Conservation (phyloP, 2,113 vertebrate species). For the Mesitornis unicolor region DNA sequence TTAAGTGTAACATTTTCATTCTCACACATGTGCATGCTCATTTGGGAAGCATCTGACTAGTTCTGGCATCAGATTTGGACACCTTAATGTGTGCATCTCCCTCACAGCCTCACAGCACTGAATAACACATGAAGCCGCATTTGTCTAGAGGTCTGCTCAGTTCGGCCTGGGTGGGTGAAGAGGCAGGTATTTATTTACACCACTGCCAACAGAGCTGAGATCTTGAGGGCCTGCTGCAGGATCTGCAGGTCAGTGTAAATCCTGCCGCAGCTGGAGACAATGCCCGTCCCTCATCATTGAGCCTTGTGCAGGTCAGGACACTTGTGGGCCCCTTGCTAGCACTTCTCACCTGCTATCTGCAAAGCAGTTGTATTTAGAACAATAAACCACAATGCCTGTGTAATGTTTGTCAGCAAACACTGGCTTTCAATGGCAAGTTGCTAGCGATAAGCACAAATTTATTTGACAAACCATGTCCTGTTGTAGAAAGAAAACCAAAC, state of each 20-base stretch:
- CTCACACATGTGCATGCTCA: conserved; percentile 51
- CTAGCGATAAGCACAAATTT: not conserved
- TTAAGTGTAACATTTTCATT: conserved; percentile 44
- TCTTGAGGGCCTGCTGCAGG: not conserved
- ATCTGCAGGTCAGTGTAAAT: not conserved
- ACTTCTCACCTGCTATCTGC: not conserved
- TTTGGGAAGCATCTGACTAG: conserved; percentile 58
- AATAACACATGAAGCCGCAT: conserved; percentile 42
- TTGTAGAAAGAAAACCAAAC: not conserved
- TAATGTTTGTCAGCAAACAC: not conserved
- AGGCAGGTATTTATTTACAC: not conserved
- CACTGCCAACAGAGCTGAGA: not conserved
- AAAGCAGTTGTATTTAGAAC: not conserved
- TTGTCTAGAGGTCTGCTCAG: conserved; percentile 31
- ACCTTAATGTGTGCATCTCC: conserved; percentile 45
- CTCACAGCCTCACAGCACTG: conserved; percentile 33
- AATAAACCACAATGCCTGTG: not conserved
- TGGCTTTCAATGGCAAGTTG: not conserved
- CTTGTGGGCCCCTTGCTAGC: not conserved
- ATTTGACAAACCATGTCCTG: not conserved
- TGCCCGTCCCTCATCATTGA: fast-evolving
- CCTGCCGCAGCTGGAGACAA: too few relatives aligned
- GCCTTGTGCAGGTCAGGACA: not conserved
- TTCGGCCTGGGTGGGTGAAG: not conserved
- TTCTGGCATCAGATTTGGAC: conserved; percentile 44